These are phyloP conservation scores for Carassius carassius DNA, from an alignment of 2,113 vertebrate genomes.

Conservation along the genomic window DNA sequence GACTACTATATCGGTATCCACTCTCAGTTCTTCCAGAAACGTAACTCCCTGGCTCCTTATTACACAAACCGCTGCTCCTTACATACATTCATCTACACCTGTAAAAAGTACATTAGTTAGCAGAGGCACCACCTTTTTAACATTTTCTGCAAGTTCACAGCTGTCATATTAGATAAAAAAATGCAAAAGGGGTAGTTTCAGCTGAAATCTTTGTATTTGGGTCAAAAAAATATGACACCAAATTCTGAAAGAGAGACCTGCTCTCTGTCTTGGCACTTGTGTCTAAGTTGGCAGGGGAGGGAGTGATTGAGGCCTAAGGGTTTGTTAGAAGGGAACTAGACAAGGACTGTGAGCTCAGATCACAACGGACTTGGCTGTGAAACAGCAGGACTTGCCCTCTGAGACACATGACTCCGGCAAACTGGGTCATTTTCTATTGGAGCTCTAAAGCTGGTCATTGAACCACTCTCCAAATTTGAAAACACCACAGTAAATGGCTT, in stretches of 20 bases:
- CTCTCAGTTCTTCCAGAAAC: background rate
- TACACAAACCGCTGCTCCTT: slow-evolving; percentile 11
- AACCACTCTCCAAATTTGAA: background rate
- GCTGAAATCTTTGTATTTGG: background rate
- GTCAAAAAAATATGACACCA: background rate
- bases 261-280: background rate
- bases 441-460: background rate
- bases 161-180: background rate
- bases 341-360: slow-evolving; percentile 59
- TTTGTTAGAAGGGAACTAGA: slow-evolving; percentile 57
- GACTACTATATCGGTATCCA: background rate
- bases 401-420: background rate
- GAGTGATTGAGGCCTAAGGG: slow-evolving; percentile 44
- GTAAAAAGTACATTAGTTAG: slow-evolving; percentile 50
- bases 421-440: slow-evolving; percentile 22
- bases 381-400: slow-evolving; percentile 33
- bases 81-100: slow-evolving; percentile 45
- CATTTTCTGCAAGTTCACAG: background rate
- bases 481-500: background rate
- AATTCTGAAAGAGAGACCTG: slow-evolving; percentile 12
- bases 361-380: slow-evolving; percentile 49
- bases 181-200: background rate
- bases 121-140: slow-evolving; percentile 38
- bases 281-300: background rate
- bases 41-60: background rate